Percentiles rank a stretch among this genome's conserved stretches.
Evolutionary conservation across 2,888 invertebrate genomes (phyloP).

Genomic region (Rutpela maculata): DNA sequence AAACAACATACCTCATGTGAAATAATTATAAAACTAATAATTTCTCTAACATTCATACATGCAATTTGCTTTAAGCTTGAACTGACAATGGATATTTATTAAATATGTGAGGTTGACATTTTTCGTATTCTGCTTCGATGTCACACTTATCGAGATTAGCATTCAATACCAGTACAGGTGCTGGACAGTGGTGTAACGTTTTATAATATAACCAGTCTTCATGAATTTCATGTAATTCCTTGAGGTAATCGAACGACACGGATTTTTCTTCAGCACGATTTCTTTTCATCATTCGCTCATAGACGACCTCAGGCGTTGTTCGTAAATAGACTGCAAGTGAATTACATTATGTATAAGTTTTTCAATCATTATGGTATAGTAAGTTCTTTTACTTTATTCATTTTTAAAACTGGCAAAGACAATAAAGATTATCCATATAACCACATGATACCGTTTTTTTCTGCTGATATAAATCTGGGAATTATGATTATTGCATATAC

Average conservation of each 20-base stretch:
- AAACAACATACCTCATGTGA: neutral
- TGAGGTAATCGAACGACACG: slow-evolving; percentile 83
- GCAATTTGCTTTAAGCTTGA: neutral
- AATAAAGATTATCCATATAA: neutral
- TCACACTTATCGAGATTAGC: slow-evolving; percentile 69
- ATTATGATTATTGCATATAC: too few relatives aligned
- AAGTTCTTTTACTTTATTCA: too few relatives aligned
- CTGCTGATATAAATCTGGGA: neutral
- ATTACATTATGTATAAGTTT: neutral
- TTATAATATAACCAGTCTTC: slow-evolving; percentile 83
- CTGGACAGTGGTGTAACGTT: slow-evolving; percentile 77
- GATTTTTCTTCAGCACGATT: slow-evolving; percentile 84
- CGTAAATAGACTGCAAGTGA: slow-evolving; percentile 79
- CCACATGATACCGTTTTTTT: neutral
- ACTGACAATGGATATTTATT: slow-evolving; percentile 50
- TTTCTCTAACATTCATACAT: neutral
- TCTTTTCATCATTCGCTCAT: slow-evolving; percentile 81
- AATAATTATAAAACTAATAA: neutral
- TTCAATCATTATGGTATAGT: too few relatives aligned
- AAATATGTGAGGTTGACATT: slow-evolving; percentile 67
- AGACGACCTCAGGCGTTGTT: slow-evolving; percentile 84
- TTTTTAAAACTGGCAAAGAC: neutral
- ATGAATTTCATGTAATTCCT: slow-evolving; percentile 82
- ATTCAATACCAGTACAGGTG: slow-evolving; percentile 77
- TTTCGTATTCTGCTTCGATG: slow-evolving; percentile 69